Base-by-base conservation (phyloP, 2,888 invertebrate species). In the Bugulina stolonifera region DNA sequence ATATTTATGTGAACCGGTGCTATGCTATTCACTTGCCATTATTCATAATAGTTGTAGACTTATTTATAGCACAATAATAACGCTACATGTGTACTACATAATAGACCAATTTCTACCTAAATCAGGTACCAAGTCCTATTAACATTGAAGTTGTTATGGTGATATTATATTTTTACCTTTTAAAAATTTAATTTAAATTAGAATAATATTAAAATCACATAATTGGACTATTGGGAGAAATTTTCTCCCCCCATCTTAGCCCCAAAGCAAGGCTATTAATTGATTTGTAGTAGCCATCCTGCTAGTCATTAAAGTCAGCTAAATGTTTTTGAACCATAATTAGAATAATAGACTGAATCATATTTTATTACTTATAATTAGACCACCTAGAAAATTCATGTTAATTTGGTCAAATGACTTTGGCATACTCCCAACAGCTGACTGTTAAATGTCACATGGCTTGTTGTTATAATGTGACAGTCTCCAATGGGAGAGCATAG, bases 321-420 rank as follows among this genome's bases (percentile, higher is more conserved):
- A n/a, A 57, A 57, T 57, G 57, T 25, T 57, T 23, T 57, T 57
- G 25, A n/a, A 57, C n/a, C 57, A n/a, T n/a, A n/a, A 57, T 52
- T 10, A 52, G 22, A 14, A 22, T n/a, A 57, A 57, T 57, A 23
- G 25, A 18, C 14, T 57, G 57, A 25, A 5, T 57, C 57, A 57
- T n/a, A 5, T 25, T 57, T n/a, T 25, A 25, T 57, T 57, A 57
- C 5, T 5, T 14, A n/a, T 57, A 57, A 57, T 57, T 57, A 57
- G 57, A 57, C 57, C 57, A 57, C 57, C 57, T 18, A 23, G 57
- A 23, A 57, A 57, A 57, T 5, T 25, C 10, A 10, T 52, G 52
- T 52, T 52, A 14, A 14, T 14, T 52, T 14, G 52, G 10, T 22
- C 22, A 10, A 14, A 52, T 52, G 10, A 52, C 52, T 52, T 52